Base-by-base conservation (phyloP, 2,888 invertebrate species). In the Macaria liturata region DNA sequence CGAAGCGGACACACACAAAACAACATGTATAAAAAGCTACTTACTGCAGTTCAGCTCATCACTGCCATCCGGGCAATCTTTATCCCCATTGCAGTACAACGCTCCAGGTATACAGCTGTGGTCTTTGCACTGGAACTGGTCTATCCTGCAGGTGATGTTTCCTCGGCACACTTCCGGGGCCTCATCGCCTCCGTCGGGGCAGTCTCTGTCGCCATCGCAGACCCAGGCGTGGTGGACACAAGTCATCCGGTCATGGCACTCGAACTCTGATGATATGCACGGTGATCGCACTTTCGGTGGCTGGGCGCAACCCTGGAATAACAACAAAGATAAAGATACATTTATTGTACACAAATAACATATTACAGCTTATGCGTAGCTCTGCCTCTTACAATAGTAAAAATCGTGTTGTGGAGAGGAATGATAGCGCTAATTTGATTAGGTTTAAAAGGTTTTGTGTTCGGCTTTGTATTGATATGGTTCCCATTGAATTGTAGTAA, bases 71-170 rank as follows among this genome's bases (percentile, higher is more conserved):
- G 93, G 84, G 75, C 98, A 98, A 71, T 98, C 97, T 31, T 93
- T 83, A 49, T 94, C 93, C 0, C 97, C 97, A 65, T 97, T 95
- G 83, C 98, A 98, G 70, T 95, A 95, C 65, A 97, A 88, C 67
- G 96, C 94, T 2, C 96, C 97, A 47, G 96, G 93, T 63, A 97
- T 96, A 75, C 97, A 97, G 65, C 94, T 94, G 62, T 94, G 94
- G 88, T 96, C 95, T 49, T 93, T 94, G 82, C 98, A 98, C 76
- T 96, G 96, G 83, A 97, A 98, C 85, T 98, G 97, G 88, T 98
- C 97, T 0, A 95, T 91, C 47, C 96, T 92, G 86, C 98, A 98
- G 32, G 96, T 96, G 70, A 95, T 87, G 74, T 95, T 96, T 47
- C 93, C 93, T 69, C 96, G 95, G 73, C 94, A 93, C 48, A 92